Evolutionary conservation across 2,113 vertebrate species (phyloP).

Genomic region (Reinhardtius hippoglossoides): DNA sequence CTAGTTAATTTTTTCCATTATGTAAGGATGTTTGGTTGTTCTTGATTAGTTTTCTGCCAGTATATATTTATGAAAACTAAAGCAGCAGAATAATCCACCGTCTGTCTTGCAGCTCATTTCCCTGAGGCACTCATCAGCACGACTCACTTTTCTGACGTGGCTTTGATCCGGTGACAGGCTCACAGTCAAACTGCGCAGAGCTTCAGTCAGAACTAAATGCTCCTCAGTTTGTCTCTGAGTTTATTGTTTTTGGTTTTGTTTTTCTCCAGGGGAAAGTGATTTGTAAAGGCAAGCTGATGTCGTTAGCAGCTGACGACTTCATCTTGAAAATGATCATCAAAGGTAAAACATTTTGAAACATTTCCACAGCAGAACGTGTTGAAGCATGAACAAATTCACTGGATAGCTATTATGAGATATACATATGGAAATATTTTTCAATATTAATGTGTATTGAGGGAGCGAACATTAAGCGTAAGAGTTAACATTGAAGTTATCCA

Average conservation of each 20-base stretch:
- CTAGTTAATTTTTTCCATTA: neutral
- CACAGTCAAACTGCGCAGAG: neutral
- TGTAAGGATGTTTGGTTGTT: neutral
- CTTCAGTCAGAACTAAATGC: conserved; percentile 5
- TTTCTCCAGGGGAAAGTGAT: conserved; percentile 74
- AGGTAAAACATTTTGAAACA: conserved; percentile 61
- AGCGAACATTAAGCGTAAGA: neutral
- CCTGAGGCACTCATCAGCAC: conserved; percentile 38
- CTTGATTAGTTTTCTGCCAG: conserved; percentile 17
- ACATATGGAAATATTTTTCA: neutral
- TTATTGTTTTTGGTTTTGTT: neutral
- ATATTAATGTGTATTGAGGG: too few species aligned
- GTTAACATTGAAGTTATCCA: too few species aligned
- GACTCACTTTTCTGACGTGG: conserved; percentile 12
- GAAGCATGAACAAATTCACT: too few species aligned
- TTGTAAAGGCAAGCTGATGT: conserved; percentile 76
- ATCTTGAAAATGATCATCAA: conserved; percentile 76
- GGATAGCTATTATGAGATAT: neutral
- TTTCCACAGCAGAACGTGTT: too few species aligned
- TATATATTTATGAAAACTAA: conserved; percentile 34
- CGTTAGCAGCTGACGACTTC: conserved; percentile 32
- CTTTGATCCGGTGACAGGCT: conserved; percentile 47
- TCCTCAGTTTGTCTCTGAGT: neutral
- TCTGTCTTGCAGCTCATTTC: conserved; percentile 36
- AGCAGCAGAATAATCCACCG: conserved; percentile 44